Percentiles rank a stretch among this genome's conserved stretches.
phyloP scores from a whole-genome alignment of 1,140 invertebrate species.

The Nasonia giraulti region DNA sequence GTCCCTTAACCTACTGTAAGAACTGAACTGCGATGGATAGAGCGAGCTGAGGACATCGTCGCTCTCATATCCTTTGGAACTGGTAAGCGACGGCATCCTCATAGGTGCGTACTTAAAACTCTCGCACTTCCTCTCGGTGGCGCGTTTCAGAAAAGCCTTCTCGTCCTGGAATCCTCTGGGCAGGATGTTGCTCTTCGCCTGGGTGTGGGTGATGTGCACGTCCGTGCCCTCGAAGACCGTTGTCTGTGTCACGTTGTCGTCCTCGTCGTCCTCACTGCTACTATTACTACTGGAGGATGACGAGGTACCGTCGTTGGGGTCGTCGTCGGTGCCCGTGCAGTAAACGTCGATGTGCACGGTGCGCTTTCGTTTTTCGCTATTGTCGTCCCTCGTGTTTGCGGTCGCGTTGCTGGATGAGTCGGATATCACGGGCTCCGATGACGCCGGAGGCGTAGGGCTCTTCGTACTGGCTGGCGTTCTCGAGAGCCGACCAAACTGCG shows the following conservation, averaged over 20 bases:
- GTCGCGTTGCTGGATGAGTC: slow-evolving; percentile 33
- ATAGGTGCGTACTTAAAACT: slow-evolving; percentile 60
- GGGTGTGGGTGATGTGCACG: slow-evolving; percentile 77
- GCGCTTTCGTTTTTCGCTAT: slow-evolving; percentile 75
- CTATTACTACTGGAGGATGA: slow-evolving; percentile 48
- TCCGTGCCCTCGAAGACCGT: slow-evolving; percentile 80
- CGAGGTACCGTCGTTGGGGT: slow-evolving; percentile 65
- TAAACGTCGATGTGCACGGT: slow-evolving; percentile 87
- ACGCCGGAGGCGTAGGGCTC: slow-evolving; percentile 9
- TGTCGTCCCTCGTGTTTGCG: slow-evolving; percentile 59
- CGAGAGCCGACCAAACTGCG: slow-evolving; percentile 40
- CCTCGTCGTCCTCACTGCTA: slow-evolving; percentile 60
- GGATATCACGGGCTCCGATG: slow-evolving; percentile 9
- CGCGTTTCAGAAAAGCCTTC: slow-evolving; percentile 63
- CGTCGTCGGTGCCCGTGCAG: slow-evolving; percentile 83
- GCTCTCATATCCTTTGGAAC: slow-evolving; percentile 72
- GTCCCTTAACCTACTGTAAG: slow-evolving; percentile 76
- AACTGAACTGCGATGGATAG: slow-evolving; percentile 79
- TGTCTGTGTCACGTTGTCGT: slow-evolving; percentile 74
- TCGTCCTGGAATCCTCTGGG: slow-evolving; percentile 70
- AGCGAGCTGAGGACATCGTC: slow-evolving; percentile 76
- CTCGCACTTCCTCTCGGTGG: slow-evolving; percentile 55
- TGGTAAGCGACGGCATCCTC: slow-evolving; percentile 68
- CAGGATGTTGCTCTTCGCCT: slow-evolving; percentile 69
- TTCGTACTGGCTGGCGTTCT: slow-evolving; percentile 30